These are phyloP conservation scores for Megaceryle torquata DNA, from an alignment of 2,113 vertebrate genomes.

Conservation along the genomic window DNA sequence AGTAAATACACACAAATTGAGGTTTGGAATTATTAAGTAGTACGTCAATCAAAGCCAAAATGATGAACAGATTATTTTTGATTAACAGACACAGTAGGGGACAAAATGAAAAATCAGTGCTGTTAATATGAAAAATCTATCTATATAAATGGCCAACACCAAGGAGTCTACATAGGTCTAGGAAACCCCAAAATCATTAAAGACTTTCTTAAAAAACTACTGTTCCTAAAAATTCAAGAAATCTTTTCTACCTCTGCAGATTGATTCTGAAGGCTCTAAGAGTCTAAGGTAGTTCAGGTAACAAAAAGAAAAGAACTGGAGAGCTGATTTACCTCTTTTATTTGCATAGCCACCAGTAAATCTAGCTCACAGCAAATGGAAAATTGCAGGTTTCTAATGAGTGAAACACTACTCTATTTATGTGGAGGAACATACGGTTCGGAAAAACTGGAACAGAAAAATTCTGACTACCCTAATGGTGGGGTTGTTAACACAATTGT, in stretches of 20 bases:
- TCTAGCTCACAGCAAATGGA: not conserved
- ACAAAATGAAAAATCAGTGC: constrained; percentile 7
- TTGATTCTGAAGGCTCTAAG: not conserved
- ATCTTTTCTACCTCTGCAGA: not conserved
- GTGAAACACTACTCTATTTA: not conserved
- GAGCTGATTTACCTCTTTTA: not conserved
- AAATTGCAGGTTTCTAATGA: not conserved
- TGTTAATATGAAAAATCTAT: not conserved
- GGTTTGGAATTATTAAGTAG: not conserved
- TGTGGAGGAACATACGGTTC: not conserved
- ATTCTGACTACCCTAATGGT: not conserved
- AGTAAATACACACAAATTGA: constrained; percentile 15
- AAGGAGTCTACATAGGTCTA: not conserved
- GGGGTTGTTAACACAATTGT: not conserved
- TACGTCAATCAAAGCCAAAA: constrained; percentile 46
- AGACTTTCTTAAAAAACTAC: not conserved
- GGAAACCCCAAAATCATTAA: not conserved
- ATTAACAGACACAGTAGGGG: not conserved
- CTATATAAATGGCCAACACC: not conserved
- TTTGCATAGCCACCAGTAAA: not conserved
- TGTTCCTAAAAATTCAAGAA: not conserved
- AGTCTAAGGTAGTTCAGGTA: not conserved
- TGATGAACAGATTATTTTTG: not conserved
- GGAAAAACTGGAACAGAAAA: not conserved
- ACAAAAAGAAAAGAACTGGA: not conserved